Base-by-base conservation (phyloP, 2,797 vertebrate genomes). In the Lagocephalus sceleratus region DNA sequence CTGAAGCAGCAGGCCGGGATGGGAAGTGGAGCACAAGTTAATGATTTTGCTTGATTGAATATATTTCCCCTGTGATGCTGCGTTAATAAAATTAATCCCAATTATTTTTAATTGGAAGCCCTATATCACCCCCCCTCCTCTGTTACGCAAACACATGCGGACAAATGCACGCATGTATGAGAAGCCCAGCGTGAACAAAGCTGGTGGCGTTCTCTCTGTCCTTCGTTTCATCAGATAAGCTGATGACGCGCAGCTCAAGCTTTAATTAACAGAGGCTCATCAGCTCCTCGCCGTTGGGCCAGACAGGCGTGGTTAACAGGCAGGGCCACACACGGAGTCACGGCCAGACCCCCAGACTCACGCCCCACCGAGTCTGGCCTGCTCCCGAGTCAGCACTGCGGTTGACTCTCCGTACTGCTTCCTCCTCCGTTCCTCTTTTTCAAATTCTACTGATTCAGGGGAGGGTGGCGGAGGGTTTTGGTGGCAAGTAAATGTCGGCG, bases 41-140 rank as follows among this genome's bases (percentile, higher is more conserved):
- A 84, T 81, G 72, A 83, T 82, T 41, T 57, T 51, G 75, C 71
- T 61, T 87, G 83, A 87, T 88, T 86, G 85, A 85, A 76, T 82
- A 78, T 80, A 68, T 82, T 73, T 77, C 60, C 77, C 82, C 54
- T 69, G 73, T 75, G 84, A 68, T 57, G n/a, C 67, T 75, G 54
- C 76, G 74, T 76, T 84, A 78, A 82, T 85, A 68, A 85, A 88
- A 88, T 88, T 84, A 84, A 69, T 66, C 65, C 57, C 68, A 87
- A 87, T 87, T 86, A 88, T 81, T 88, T 89, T 86, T 88, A 89
- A 89, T 89, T 89, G 72, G 66, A 58, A 59, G 49, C 40, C 17
- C 39, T 40, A 9, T 42, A 6, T 69, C 76, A 71, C 70, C 55
- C 82, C 84, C 86, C 84, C 72, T 71, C 57, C 54, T 47, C 69